Base-by-base conservation (phyloP, 2,888 invertebrate genomes). In the Melolontha melolontha region DNA sequence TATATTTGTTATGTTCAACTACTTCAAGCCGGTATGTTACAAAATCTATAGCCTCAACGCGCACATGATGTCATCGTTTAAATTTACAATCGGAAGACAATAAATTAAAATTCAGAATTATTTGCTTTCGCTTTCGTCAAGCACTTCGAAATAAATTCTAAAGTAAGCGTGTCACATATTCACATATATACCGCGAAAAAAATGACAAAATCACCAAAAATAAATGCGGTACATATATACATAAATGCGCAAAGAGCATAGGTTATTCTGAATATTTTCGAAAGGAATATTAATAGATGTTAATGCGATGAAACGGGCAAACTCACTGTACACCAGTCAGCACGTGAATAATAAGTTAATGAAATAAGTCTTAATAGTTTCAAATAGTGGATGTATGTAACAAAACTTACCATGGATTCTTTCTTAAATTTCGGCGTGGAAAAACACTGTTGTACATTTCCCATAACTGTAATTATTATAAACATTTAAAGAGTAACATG, bases 321-420 rank as follows among this genome's bases (percentile, higher is more conserved):
- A 39, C 40, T 39, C 10, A 17, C 14, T 40, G 52, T 47, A 22
- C 14, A 52, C 17, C 40, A 40, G 40, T 54, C 40, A 51, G 29
- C 51, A 29, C 40, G 40, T 54, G 41, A 54, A 54, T 16, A 11
- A 39, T 39, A 11, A 40, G 10, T 12, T 54, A 59, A 66, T 51
- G 41, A 14, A 59, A 50, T 40, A 41, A 54, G 47, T 39, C n/a
- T 34, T 17, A n/a, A 11, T 50, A n/a, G 29, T 40, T 64, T 22
- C 29, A 14, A 65, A 66, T 34, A 39, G 54, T 47, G 10, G 6
- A 8, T 34, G 34, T 34, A 34, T 8, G 34, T 34, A 8, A 55
- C 5, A 68, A 44, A 47, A 67, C 71, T 71, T 74, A 78, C 78
- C 75, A 69, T 74, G 34, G 75, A 55, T n/a, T 69, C 59, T 63